Evolutionary conservation across 2,113 vertebrate genomes (phyloP), one percentile per base, ranked within the genome.

Genomic region (Oryzias melastigma): DNA sequence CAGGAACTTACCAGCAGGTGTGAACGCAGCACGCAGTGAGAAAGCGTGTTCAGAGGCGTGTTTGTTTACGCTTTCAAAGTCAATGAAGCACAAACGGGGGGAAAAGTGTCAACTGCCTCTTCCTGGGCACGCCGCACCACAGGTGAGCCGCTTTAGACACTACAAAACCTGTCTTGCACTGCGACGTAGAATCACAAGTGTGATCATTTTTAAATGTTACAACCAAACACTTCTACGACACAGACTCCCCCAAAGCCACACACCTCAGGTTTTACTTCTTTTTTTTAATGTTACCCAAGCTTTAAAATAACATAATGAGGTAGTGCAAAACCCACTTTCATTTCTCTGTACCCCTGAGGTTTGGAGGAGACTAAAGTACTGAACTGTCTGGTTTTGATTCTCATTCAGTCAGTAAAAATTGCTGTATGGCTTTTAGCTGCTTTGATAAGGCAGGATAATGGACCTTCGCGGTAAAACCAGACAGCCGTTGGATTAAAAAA

Each of bases 1-100:
- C 80, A 63, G 83, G 71, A 58, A 79, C 71, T 76, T 4, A 29
- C 80, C 52, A 69, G 85, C 90, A 76, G 88, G 87, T 86, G 88
- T 71, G 71, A 71, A 62, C 53, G 7, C 43, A 46, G 83, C 47
- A 55, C 54, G 73, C 52, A 82, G 68, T 3, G 55, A 81, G 62
- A 69, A 50, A 68, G 17, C 24, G 40, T 20, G 5, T 65, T 73
- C 51, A 5, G 56, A 29, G 18, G 77, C 16, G 14, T 17, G 67
- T 43, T 70, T 22, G 73, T 84, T 80, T 80, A 76, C 65, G 62
- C 73, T 24, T 58, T 82, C 70, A 75, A 54, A 74, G 67, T 60
- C 62, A 80, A 73, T 53, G 73, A 73, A 75, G 76, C 65, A 20
- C 66, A 56, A 50, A 55, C 10, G 48, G 59, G 22, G 60, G 55